Conservation (phyloP, 2,113 vertebrate genomes). For the Oenanthe oenanthe region DNA sequence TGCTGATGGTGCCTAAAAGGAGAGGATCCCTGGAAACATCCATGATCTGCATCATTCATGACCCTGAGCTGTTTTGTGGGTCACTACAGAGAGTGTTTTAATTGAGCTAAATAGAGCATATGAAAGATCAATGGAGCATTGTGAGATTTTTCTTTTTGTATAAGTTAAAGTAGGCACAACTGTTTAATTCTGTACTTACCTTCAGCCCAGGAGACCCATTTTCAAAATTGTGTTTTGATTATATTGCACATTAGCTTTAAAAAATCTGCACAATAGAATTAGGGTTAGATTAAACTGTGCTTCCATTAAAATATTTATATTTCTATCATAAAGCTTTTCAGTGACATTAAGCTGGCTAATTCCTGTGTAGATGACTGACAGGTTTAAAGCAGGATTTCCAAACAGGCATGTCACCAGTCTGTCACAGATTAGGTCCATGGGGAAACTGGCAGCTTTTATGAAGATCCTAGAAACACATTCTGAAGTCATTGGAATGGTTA, state of each 20-base stretch:
- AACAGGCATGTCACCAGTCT: not conserved
- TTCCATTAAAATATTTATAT: not conserved
- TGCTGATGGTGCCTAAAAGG: constrained; percentile 27
- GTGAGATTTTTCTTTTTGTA: constrained; percentile 43
- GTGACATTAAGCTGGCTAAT: not conserved
- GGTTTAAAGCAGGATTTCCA: constrained; percentile 29
- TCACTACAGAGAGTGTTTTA: constrained; percentile 67
- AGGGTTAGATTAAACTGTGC: not conserved
- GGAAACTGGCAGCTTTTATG: not conserved
- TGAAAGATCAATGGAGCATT: constrained; percentile 69
- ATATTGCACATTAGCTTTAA: not conserved
- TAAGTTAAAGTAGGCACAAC: constrained; percentile 36
- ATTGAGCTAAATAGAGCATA: constrained; percentile 77
- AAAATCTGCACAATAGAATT: not conserved
- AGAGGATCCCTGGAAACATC: constrained; percentile 29
- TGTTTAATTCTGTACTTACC: constrained; percentile 28
- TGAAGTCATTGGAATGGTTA: not conserved
- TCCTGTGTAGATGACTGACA: not conserved
- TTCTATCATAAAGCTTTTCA: not conserved
- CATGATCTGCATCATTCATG: constrained; percentile 70
- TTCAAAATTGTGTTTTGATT: constrained; percentile 18
- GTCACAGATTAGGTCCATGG: not conserved
- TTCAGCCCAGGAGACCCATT: not conserved
- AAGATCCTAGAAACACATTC: not conserved
- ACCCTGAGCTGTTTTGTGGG: constrained; percentile 51